Base-by-base conservation (phyloP, 1,140 invertebrate genomes). In the Camponotus vicinus region DNA sequence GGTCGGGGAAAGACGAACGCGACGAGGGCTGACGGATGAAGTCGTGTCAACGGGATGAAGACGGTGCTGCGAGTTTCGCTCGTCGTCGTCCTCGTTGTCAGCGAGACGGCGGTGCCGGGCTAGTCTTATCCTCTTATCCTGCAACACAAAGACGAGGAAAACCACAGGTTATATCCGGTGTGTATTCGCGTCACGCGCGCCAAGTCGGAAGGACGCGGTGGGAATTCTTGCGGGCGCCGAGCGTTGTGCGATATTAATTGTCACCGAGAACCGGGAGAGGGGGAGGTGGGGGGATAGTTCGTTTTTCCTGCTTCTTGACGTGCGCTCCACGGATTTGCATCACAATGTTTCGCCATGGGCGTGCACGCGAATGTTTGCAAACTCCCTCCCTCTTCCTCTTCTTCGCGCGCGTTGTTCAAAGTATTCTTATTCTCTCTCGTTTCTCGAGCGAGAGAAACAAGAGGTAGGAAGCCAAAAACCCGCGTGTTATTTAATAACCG, bases 101-200 rank as follows among this genome's bases (percentile, higher is more conserved):
- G 15, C 64, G 37, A 61, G 55, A 71, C 67, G 67, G 37, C 15
- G 77, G n/a, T 84, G 27, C 18, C 52, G 37, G n/a, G 21, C 63
- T 76, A 55, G 40, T 64, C 55, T 85, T 89, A 88, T 70, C 69
- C 89, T 64, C 55, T 85, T 89, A 88, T 70, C 69, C 89, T 90
- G 89, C 11, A 89, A 90, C 79, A 55, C 49, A 63, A 80, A 49
- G 64, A 32, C 27, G 6, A 52, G 61, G 21, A 73, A 73, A 78
- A 85, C 69, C 37, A 27, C 57, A 59, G 42, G 27, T 55, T 83
- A 42, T 32, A 67, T 13, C 42, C 34, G 49, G 59, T 34, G 59
- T 42, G 42, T 9, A 82, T 88, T 80, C 70, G n/a, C 21, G 76
- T 87, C 71, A 83, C 79, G 79, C 52, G 79, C 79, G 37, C 69